Evolutionary conservation across 2,113 vertebrate genomes (phyloP).

Genomic region (Pseudorectes ferrugineus): DNA sequence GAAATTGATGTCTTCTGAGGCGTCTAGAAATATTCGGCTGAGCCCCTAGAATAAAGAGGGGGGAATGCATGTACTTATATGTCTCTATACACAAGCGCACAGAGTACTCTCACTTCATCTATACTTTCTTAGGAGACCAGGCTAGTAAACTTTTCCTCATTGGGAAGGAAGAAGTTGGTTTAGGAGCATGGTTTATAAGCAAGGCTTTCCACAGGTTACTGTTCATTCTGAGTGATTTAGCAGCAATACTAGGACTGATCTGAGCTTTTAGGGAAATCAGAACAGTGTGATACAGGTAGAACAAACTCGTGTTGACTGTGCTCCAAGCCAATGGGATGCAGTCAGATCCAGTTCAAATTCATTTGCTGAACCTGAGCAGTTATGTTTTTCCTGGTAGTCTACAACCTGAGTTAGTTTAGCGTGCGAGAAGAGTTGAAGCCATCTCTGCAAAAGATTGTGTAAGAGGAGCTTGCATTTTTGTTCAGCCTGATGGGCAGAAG

Average conservation of each 20-base stretch:
- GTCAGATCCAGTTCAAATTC: neutral
- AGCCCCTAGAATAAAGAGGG: neutral
- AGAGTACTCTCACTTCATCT: neutral
- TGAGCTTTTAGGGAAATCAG: neutral
- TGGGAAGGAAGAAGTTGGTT: neutral
- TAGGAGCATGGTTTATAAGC: neutral
- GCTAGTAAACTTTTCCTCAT: neutral
- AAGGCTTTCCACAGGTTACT: neutral
- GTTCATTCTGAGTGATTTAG: neutral
- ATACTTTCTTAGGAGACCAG: neutral
- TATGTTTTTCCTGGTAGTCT: neutral
- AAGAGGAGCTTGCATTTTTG: neutral
- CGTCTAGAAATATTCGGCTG: neutral
- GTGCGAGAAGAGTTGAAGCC: neutral
- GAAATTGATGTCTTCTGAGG: neutral
- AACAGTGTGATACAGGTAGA: neutral
- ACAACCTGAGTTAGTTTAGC: neutral
- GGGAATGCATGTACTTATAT: neutral
- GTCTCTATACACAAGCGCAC: neutral
- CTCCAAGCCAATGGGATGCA: neutral
- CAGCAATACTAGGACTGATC: neutral
- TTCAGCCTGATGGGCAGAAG: neutral
- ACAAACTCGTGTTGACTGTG: accelerated
- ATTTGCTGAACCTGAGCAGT: neutral
- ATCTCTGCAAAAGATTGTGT: neutral